phyloP scores from a whole-genome alignment of 1,140 invertebrate genomes.

The Drosophila navojoa region DNA sequence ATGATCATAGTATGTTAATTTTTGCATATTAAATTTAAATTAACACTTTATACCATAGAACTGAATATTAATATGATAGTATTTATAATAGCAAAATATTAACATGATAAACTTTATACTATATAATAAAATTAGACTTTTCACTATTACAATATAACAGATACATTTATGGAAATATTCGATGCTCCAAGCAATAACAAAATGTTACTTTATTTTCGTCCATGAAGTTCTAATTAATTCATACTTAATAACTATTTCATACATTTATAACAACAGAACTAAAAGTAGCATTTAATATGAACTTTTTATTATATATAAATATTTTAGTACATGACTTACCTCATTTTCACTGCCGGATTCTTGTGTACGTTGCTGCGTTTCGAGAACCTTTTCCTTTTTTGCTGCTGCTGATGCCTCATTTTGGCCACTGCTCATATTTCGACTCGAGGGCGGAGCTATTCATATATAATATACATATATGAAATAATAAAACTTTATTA shows the following conservation, averaged over 20 bases:
- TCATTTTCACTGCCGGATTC: constrained; percentile 82
- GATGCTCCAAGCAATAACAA: too few relatives aligned
- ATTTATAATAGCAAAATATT: too few relatives aligned
- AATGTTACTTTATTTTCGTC: too few relatives aligned
- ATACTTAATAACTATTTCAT: too few relatives aligned
- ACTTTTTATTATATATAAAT: background rate
- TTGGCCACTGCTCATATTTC: constrained; percentile 83
- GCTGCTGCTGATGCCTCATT: constrained; percentile 79
- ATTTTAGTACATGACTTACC: constrained; percentile 36
- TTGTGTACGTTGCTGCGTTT: constrained; percentile 73
- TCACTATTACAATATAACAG: too few relatives aligned
- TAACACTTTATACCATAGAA: too few relatives aligned
- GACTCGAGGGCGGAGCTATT: constrained; percentile 49
- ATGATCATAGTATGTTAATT: background rate
- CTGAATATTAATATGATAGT: too few relatives aligned
- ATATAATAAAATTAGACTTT: too few relatives aligned
- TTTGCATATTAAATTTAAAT: background rate
- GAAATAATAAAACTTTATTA: constrained; percentile 36
- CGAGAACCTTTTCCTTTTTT: constrained; percentile 74
- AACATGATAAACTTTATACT: too few relatives aligned
- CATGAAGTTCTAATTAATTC: too few relatives aligned
- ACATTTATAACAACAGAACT: too few relatives aligned
- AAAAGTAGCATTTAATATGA: background rate
- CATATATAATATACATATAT: constrained; percentile 5
- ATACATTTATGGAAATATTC: too few relatives aligned